Evolutionary conservation across 2,113 vertebrate species (phyloP), one percentile per base, ranked within the genome.

Genomic region (Hippocampus barbouri): DNA sequence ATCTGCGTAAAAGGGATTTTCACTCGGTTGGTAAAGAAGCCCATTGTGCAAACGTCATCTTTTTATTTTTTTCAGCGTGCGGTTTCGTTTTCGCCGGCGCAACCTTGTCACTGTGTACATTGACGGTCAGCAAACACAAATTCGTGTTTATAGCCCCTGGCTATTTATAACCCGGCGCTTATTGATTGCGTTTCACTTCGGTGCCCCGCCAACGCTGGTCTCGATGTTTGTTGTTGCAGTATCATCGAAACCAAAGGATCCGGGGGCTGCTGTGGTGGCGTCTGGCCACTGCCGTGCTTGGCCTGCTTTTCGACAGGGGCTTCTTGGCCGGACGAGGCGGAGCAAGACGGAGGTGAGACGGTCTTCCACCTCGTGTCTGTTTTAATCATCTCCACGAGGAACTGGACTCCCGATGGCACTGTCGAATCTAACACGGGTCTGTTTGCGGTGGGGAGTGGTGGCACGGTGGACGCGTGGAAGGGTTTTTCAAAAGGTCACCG

Each of bases 221-320:
- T 45, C 41, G 34, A 38, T 47, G 3, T 80, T 72, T 84, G 64
- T 82, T 61, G 68, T 83, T 87, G 67, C 89, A 93, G 92, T 91
- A 89, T 80, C 90, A 88, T 72, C 89, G 72, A 92, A 92, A 93
- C 91, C 92, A 93, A 92, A 93, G 92, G 91, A 90, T 91, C 80
- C 90, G 73, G 72, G 86, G 85, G 79, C 86, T 88, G 21, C 70
- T 87, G 76, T 93, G 91, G 92, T 89, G 91, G 90, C 91, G 90
- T 56, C 72, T 92, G 83, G 88, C 87, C 6, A 67, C 80, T n/a
- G 81, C 89, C 63, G 76, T 93, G 66, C 87, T 92, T 68, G 79
- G 85, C 71, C 88, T 92, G 20, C 82, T 93, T 63, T 91, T 93
- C 38, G 86, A 91, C 70, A 77, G 90, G 63, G 86, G 88, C 16